These are phyloP conservation scores for Drosophila chauvacae DNA, from an alignment of 1,140 invertebrate genomes.

Conservation along the genomic window DNA sequence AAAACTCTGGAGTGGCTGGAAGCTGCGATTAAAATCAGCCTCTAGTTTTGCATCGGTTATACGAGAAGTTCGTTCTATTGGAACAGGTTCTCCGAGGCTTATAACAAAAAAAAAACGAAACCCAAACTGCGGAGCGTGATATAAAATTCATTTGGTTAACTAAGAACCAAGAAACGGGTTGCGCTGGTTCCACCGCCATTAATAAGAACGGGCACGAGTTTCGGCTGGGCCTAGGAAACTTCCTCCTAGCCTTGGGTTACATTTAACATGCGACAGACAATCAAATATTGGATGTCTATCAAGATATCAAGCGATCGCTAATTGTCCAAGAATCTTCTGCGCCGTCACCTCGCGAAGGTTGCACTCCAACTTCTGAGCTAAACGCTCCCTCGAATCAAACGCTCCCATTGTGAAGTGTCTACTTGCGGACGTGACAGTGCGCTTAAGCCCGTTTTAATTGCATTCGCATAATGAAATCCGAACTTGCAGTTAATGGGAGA, in stretches of 20 bases:
- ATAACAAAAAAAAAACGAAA: conserved; percentile 10
- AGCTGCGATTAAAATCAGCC: conserved; percentile 11
- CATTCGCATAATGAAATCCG: conserved; percentile 57
- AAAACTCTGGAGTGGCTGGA: conserved; percentile 45
- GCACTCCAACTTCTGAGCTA: conserved; percentile 41
- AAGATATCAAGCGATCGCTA: conserved; percentile 31
- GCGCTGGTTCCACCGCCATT: conserved; percentile 41
- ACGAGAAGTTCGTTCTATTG: neutral
- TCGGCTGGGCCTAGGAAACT: conserved; percentile 16
- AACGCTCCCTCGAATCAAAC: conserved; percentile 56
- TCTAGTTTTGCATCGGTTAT: conserved; percentile 18
- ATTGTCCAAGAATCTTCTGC: conserved; percentile 41
- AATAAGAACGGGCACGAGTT: conserved; percentile 24
- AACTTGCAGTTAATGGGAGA: conserved; percentile 36
- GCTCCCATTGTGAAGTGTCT: conserved; percentile 57
- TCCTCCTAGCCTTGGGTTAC: conserved; percentile 56
- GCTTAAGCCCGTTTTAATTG: conserved; percentile 68
- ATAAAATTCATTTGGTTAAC: conserved; percentile 48
- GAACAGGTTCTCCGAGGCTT: conserved; percentile 54
- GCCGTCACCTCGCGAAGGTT: conserved; percentile 12
- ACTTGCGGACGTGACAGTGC: conserved; percentile 69
- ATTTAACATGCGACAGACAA: conserved; percentile 38
- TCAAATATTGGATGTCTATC: conserved; percentile 15
- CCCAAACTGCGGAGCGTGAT: conserved; percentile 23
- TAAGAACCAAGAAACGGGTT: conserved; percentile 55